Evolutionary conservation across 2,113 vertebrate species (phyloP).

Genomic region (Vidua chalybeata): DNA sequence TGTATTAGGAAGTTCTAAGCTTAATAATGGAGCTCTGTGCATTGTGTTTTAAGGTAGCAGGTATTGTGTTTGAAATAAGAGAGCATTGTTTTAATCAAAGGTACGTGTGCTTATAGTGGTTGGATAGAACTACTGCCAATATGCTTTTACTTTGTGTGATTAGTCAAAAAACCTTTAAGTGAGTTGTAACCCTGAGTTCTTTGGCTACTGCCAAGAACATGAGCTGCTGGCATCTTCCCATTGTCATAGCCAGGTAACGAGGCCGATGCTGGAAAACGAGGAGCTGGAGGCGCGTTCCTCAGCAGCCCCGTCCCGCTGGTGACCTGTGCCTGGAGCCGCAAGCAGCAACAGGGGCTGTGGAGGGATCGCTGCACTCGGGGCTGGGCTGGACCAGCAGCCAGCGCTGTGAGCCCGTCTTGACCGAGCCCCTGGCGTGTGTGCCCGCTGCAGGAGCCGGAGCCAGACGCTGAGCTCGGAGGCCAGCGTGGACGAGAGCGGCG

Average conservation of each 20-base stretch:
- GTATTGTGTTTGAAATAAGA: not conserved
- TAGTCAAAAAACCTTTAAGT: not conserved
- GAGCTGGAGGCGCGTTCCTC: not conserved
- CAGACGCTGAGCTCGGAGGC: slow-evolving; percentile 90
- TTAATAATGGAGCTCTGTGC: not conserved
- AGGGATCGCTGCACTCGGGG: not conserved
- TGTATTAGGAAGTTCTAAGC: not conserved
- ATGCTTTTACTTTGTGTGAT: not conserved
- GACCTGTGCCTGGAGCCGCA: not conserved
- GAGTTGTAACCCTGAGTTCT: not conserved
- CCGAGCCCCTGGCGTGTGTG: not conserved
- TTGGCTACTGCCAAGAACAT: not conserved
- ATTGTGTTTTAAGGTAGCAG: not conserved
- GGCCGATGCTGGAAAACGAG: not conserved
- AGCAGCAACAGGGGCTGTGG: not conserved
- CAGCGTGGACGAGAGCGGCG: slow-evolving; percentile 87
- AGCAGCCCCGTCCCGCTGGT: too few species aligned
- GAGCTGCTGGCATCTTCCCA: not conserved
- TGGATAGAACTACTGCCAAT: not conserved
- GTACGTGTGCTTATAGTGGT: not conserved
- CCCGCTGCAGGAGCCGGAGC: slow-evolving; percentile 82
- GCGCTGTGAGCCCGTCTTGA: not conserved
- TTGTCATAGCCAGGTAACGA: not conserved
- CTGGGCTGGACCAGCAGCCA: not conserved
- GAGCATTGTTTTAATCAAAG: not conserved